Evolutionary conservation across 2,888 invertebrate genomes (phyloP), one percentile per base, ranked within the genome.

Genomic region (Asteroscopus sphinx): DNA sequence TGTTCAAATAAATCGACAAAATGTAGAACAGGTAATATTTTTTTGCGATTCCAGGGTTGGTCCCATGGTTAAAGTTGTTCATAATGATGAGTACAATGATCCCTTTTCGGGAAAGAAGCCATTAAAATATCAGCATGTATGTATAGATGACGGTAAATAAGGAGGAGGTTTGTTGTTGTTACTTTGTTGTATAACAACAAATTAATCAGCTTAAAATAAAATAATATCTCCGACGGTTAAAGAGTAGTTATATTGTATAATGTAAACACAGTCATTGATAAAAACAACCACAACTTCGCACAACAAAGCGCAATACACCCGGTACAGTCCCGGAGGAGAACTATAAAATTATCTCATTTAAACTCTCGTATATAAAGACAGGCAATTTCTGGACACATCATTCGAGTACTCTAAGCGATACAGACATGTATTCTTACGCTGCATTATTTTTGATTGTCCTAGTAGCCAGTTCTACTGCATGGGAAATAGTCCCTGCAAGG

Each of bases 371-470:
- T 61, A 56, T 37, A 51, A 42, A 42, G 41, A 37, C 1, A 3
- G n/a, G 7, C n/a, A 9, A 2, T 30, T 8, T 26, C 3, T 26
- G 2, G 3, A 36, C 0, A 8, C 3, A 70, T 63, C 48, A 73
- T 68, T 74, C 51, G 41, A 39, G 8, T 12, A 8, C 30, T 11
- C 13, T 13, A 5, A 26, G 17, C 30, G 0, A 17, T 32, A 1
- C 15, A 13, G 16, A 40, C 7, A 73, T 73, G 73, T 71, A 40
- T 42, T 45, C 55, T n/a, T n/a, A n/a, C n/a, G n/a, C n/a, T 8
- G 5, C 51, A 39, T 12, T 58, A 5, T 12, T 74, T 12, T n/a
- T 71, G 1, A n/a, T 47, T 1, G 16, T 68, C 0, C 11, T 59
- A 1, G 40, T 49, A 4, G 72, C 39, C 0, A 57, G 64, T 6